These are phyloP conservation scores for Choristoneura fumiferana DNA, from an alignment of 1,140 invertebrate species.

Conservation along the genomic window DNA sequence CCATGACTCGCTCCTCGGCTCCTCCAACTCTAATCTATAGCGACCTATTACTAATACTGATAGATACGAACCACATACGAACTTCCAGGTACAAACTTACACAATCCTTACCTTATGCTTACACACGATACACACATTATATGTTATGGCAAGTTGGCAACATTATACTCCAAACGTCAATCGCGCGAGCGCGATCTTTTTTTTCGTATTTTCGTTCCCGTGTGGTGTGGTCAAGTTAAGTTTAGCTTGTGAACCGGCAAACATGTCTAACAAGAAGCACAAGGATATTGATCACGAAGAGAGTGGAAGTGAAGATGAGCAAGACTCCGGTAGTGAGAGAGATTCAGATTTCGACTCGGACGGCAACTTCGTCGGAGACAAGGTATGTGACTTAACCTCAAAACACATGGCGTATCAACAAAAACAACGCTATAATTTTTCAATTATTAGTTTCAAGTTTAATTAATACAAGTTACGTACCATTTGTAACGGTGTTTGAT, in stretches of 20 bases:
- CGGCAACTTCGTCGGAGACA: conserved; percentile 60
- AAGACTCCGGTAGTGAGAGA: conserved; percentile 57
- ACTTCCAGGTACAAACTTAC: no score
- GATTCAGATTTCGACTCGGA: conserved; percentile 68
- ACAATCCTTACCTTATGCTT: no score
- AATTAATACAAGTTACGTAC: neutral
- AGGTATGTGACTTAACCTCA: conserved; percentile 61
- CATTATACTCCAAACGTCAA: neutral
- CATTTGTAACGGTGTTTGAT: neutral
- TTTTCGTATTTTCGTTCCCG: neutral
- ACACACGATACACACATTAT: no score
- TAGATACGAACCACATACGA: no score
- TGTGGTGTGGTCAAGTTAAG: neutral
- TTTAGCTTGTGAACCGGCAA: conserved; percentile 17
- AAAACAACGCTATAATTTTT: neutral
- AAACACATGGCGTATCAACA: conserved; percentile 48
- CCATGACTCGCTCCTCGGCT: no score
- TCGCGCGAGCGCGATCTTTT: no score
- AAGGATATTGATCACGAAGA: conserved; percentile 54
- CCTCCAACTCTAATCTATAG: no score
- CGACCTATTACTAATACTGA: no score
- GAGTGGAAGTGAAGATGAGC: conserved; percentile 62
- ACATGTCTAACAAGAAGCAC: conserved; percentile 67
- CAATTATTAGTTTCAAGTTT: neutral
- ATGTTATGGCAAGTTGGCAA: no score